phyloP scores from a whole-genome alignment of 2,888 invertebrate species.

The Hydropsyche betteni region DNA sequence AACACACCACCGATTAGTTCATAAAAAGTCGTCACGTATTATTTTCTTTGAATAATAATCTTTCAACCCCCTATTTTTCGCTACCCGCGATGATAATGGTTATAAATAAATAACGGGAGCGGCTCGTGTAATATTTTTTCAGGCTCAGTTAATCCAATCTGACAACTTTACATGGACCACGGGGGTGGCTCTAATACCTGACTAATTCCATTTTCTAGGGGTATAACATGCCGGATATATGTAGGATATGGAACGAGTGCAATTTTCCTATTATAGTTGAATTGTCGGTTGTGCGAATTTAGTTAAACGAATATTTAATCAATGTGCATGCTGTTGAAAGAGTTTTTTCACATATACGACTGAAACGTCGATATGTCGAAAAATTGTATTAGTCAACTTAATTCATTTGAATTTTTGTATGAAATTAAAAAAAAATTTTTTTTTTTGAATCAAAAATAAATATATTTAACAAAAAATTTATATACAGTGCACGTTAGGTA shows the following conservation, averaged over 20 bases:
- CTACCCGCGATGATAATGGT: conserved; percentile 36
- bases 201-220: conserved; percentile 38
- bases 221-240: background rate
- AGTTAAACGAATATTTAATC: too few relatives aligned
- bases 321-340: too few relatives aligned
- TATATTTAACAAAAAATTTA: background rate
- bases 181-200: conserved; percentile 40
- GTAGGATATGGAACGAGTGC: too few relatives aligned
- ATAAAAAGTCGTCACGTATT: too few relatives aligned
- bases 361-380: too few relatives aligned
- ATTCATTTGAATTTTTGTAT: background rate
- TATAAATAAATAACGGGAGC: conserved; percentile 44
- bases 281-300: too few relatives aligned
- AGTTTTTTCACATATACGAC: too few relatives aligned
- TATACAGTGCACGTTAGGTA: background rate
- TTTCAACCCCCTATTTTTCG: conserved; percentile 18
- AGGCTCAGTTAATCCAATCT: conserved; percentile 37
- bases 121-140: conserved; percentile 36
- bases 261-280: too few relatives aligned
- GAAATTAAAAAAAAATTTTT: background rate
- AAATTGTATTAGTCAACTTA: too few relatives aligned
- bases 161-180: conserved; percentile 41
- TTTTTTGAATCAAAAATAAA: background rate
- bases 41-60: background rate
- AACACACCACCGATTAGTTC: too few relatives aligned